These are phyloP conservation scores for Acutogordius australiensis DNA, from an alignment of 2,888 invertebrate genomes.

Conservation along the genomic window DNA sequence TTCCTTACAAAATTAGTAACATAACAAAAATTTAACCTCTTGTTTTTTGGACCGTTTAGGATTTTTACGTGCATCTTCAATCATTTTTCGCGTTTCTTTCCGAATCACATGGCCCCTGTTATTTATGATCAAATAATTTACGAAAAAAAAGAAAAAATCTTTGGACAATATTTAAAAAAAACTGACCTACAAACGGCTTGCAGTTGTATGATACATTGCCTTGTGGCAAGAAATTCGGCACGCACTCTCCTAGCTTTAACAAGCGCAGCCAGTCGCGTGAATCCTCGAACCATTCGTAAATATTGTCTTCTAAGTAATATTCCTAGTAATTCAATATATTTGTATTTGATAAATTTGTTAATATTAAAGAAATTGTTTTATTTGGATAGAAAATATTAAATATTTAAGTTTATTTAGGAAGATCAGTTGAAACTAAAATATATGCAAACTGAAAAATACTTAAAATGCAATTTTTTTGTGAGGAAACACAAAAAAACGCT, in stretches of 20 bases:
- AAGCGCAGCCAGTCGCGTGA: neutral
- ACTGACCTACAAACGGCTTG: constrained; percentile 1
- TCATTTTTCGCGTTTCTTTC: neutral
- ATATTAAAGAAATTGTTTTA: too few relatives aligned
- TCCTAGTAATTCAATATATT: too few relatives aligned
- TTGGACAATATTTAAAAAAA: neutral
- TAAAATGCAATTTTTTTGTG: too few relatives aligned
- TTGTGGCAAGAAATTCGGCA: neutral
- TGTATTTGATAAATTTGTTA: too few relatives aligned
- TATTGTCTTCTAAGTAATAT: neutral
- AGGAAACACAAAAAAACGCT: too few relatives aligned
- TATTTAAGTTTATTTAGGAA: too few relatives aligned
- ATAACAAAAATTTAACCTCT: too few relatives aligned
- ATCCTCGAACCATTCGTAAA: neutral
- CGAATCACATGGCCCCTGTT: neutral
- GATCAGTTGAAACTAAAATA: too few relatives aligned
- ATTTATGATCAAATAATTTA: neutral
- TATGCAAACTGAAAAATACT: too few relatives aligned
- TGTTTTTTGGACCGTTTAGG: neutral
- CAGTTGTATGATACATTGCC: neutral
- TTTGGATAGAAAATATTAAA: too few relatives aligned
- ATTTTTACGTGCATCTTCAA: neutral
- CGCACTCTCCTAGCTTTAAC: neutral
- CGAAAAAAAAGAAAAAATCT: too few relatives aligned
- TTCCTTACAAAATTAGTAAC: too few relatives aligned